Percentiles rank a stretch among this genome's conserved stretches.
Evolutionary conservation across 2,113 vertebrate genomes (phyloP).

Genomic region (Eonycteris spelaea): DNA sequence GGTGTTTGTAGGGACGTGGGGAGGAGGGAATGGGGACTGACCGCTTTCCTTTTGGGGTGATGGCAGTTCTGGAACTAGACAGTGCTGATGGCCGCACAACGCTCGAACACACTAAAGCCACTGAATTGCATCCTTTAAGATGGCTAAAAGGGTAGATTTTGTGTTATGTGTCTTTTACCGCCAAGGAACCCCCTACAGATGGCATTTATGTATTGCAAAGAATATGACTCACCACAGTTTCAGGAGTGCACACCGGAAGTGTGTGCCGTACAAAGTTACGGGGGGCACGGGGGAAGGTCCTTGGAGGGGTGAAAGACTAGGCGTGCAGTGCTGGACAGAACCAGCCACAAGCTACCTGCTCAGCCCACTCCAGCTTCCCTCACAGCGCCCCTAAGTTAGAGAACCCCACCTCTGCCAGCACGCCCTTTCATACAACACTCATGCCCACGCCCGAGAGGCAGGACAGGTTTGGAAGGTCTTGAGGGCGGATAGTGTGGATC

Average conservation of each 20-base stretch:
- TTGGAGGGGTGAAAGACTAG: rapidly evolving
- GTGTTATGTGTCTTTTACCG: neutral
- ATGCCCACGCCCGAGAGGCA: neutral
- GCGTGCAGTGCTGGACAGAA: rapidly evolving
- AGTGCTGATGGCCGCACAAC: rapidly evolving
- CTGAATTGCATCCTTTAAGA: neutral
- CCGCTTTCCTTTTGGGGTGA: neutral
- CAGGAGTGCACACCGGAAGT: rapidly evolving
- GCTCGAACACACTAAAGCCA: neutral
- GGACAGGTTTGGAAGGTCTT: neutral
- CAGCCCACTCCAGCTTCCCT: neutral
- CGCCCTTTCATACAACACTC: rapidly evolving
- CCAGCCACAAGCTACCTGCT: rapidly evolving
- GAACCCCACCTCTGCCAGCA: neutral
- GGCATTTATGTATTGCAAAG: neutral
- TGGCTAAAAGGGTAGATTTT: neutral
- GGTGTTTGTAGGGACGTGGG: neutral
- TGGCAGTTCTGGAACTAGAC: neutral
- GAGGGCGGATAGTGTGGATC: rapidly evolving
- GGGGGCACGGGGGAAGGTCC: rapidly evolving
- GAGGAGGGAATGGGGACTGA: neutral
- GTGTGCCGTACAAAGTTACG: rapidly evolving
- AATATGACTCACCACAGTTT: neutral
- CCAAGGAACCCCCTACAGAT: neutral
- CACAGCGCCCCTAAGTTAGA: rapidly evolving